Conservation (phyloP, 2,888 invertebrate species). For the Drosophila cracens region DNA sequence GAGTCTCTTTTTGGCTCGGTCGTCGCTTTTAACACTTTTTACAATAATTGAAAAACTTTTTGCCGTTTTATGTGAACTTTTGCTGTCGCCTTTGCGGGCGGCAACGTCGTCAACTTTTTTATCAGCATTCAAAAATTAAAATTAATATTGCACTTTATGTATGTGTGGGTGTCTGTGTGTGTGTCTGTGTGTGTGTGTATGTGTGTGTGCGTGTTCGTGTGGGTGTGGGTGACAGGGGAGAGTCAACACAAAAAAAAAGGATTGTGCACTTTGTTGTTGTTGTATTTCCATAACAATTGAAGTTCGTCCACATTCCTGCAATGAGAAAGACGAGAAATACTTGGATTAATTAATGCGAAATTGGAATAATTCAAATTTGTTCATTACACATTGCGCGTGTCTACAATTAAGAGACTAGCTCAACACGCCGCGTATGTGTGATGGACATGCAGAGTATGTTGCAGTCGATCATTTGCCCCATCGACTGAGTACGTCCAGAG, state of each 20-base stretch:
- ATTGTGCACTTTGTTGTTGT: constrained; percentile 26
- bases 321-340: constrained; percentile 34
- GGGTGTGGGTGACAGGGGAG: constrained; percentile 7
- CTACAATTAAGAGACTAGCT: not conserved
- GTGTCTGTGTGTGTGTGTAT: not conserved
- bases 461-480: not conserved
- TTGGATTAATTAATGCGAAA: constrained; percentile 28
- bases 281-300: constrained; percentile 34
- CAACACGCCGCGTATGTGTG: not conserved
- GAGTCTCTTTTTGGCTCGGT: constrained; percentile 13
- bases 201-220: constrained; percentile 11
- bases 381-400: not conserved
- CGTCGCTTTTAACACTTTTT: constrained; percentile 71
- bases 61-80: constrained; percentile 72
- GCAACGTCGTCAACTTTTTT: constrained; percentile 59
- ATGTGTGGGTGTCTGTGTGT: not conserved
- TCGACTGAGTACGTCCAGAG: not conserved
- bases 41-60: constrained; percentile 78
- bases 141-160: constrained; percentile 52
- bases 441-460: not conserved
- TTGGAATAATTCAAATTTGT: constrained; percentile 9
- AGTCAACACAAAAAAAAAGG: constrained; percentile 10
- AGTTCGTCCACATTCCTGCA: constrained; percentile 49
- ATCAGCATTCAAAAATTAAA: constrained; percentile 54
- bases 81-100: constrained; percentile 46